A percentile compares a stretch with the other conserved stretches of the same genome.
These are phyloP conservation scores for Sebastes itinus DNA, from an alignment of 2,797 vertebrate species.

Conservation along the genomic window DNA sequence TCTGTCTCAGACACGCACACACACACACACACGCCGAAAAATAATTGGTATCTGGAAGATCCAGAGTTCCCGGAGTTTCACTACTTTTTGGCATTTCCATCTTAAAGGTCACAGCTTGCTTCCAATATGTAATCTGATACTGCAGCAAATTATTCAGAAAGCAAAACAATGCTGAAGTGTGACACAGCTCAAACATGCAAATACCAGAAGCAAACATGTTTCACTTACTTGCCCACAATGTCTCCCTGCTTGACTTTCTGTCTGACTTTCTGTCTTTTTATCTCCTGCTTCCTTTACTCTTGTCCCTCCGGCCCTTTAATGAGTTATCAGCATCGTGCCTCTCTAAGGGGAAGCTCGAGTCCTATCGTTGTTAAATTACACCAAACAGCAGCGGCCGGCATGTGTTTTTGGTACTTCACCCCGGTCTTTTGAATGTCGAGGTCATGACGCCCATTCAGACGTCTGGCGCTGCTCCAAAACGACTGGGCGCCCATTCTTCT, in stretches of 20 bases:
- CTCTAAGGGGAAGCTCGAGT: slow-evolving; percentile 35
- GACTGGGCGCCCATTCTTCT: slow-evolving; percentile 35
- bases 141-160: slow-evolving; percentile 41
- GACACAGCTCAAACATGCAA: slow-evolving; percentile 16
- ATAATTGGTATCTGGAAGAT: slow-evolving; percentile 64
- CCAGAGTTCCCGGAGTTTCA: slow-evolving; percentile 45
- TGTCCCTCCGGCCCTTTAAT: slow-evolving; percentile 40
- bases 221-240: neutral
- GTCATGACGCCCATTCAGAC: slow-evolving; percentile 53
- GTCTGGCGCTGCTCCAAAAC: slow-evolving; percentile 44
- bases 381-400: slow-evolving; percentile 33
- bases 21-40: slow-evolving; percentile 13
- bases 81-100: slow-evolving; percentile 63
- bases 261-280: neutral
- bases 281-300: neutral
- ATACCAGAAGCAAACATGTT: slow-evolving; percentile 6
- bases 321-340: slow-evolving; percentile 34
- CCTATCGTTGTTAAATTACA: slow-evolving; percentile 61
- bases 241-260: slow-evolving; percentile 6
- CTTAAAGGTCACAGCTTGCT: slow-evolving; percentile 67
- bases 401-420: slow-evolving; percentile 48
- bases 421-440: slow-evolving; percentile 56
- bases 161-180: slow-evolving; percentile 29
- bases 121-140: slow-evolving; percentile 46
- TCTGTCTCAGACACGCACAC: slow-evolving; percentile 8